Base-by-base conservation (phyloP, 2,113 vertebrate species). In the Oostethus manadensis region DNA sequence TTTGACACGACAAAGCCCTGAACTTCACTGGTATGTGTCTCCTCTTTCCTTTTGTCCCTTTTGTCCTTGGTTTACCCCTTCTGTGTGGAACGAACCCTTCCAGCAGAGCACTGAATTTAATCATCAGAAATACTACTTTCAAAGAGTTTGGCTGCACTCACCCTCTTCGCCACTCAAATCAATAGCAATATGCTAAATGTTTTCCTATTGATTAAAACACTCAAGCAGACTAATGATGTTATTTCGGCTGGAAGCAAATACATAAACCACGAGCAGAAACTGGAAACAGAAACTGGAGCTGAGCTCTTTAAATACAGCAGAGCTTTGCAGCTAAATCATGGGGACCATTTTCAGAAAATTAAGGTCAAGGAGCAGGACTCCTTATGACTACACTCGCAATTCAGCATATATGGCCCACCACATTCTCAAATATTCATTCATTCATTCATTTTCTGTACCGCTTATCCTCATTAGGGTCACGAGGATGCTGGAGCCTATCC, bases 91-190 rank as follows among this genome's bases (percentile, higher is more conserved):
- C n/a, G 11, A 60, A 15, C 44, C 43, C 8, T 51, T 73, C 70
- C 64, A 80, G 33, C 43, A 38, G 14, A 64, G 71, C 79, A 80
- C 75, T 82, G 69, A 55, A 0, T 76, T 65, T 76, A 76, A 84
- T 81, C 54, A 73, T 66, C 50, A 53, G 29, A 56, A 68, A 60
- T 59, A 61, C 58, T 53, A 56, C 68, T 70, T 62, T 55, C 47
- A 58, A 44, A 49, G 51, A 60, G 57, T 76, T 71, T 76, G 68
- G 66, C 71, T 67, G 35, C 33, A 48, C 40, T 29, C 49, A 63
- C 60, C 51, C 45, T 47, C 58, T 70, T 68, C 47, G 47, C 16
- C 38, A 47, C 58, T 45, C 29, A 58, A 38, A 55, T 51, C 63
- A 46, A 78, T n/a, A 64, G 71, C 67, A 68, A 77, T 55, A 51